These are phyloP conservation scores for Myiagra hebetior DNA, from an alignment of 2,113 vertebrate species.

Conservation along the genomic window DNA sequence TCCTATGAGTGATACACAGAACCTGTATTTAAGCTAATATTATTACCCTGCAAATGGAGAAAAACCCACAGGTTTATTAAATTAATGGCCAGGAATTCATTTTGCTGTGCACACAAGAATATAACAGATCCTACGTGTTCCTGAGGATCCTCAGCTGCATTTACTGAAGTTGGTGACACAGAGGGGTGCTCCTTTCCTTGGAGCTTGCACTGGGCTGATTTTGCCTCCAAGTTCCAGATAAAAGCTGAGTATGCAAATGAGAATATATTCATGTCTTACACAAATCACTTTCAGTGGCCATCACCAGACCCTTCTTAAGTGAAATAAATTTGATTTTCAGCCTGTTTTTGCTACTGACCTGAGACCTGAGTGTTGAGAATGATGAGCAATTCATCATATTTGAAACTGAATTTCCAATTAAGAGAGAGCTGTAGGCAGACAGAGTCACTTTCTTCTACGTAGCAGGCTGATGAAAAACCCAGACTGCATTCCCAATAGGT, in stretches of 20 bases:
- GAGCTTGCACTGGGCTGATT: not conserved
- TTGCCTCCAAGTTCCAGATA: not conserved
- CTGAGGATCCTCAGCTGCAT: not conserved
- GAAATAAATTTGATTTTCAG: not conserved
- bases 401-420: not conserved
- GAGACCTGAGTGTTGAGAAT: not conserved
- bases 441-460: not conserved
- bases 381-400: not conserved
- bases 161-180: not conserved
- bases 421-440: not conserved
- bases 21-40: not conserved
- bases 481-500: not conserved
- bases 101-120: not conserved
- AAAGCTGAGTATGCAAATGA: not conserved
- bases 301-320: not conserved
- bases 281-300: not conserved
- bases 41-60: not conserved
- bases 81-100: not conserved
- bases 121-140: not conserved
- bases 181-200: not conserved
- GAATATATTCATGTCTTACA: not conserved
- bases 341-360: not conserved
- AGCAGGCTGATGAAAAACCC: not conserved
- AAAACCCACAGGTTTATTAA: not conserved
- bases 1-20: not conserved